Evolutionary conservation across 2,113 vertebrate genomes (phyloP).

Genomic region (Alethe castanea): DNA sequence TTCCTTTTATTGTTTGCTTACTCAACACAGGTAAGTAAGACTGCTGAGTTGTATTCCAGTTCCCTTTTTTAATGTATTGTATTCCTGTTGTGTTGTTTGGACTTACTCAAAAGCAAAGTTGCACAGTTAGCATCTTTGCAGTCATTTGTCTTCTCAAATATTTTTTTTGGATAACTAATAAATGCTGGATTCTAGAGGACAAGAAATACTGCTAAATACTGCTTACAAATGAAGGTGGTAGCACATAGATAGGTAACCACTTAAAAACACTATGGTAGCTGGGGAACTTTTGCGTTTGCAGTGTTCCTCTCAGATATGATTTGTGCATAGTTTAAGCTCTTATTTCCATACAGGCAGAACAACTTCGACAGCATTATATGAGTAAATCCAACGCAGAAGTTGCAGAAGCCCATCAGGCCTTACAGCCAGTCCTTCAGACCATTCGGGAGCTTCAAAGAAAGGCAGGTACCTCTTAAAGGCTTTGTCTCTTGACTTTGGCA

Average conservation of each 20-base stretch:
- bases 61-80: background rate
- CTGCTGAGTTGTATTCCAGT: background rate
- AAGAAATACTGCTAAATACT: background rate
- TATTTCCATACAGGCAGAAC: slow-evolving; percentile 78
- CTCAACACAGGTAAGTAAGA: background rate
- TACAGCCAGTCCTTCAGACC: slow-evolving; percentile 89
- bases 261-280: background rate
- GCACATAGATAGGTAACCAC: background rate
- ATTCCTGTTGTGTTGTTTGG: background rate
- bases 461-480: slow-evolving; percentile 62
- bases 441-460: slow-evolving; percentile 90
- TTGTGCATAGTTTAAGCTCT: background rate
- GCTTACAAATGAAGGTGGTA: background rate
- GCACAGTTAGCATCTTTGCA: background rate
- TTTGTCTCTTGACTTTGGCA: background rate
- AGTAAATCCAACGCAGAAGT: slow-evolving; percentile 95
- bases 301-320: background rate
- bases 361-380: slow-evolving; percentile 96
- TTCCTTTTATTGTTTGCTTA: background rate
- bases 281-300: background rate
- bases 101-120: background rate
- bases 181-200: background rate
- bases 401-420: slow-evolving; percentile 82
- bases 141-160: background rate
- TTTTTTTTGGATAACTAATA: background rate